Evolutionary conservation across 2,797 vertebrate species (phyloP).

Genomic region (Phyllotis vaccarum): DNA sequence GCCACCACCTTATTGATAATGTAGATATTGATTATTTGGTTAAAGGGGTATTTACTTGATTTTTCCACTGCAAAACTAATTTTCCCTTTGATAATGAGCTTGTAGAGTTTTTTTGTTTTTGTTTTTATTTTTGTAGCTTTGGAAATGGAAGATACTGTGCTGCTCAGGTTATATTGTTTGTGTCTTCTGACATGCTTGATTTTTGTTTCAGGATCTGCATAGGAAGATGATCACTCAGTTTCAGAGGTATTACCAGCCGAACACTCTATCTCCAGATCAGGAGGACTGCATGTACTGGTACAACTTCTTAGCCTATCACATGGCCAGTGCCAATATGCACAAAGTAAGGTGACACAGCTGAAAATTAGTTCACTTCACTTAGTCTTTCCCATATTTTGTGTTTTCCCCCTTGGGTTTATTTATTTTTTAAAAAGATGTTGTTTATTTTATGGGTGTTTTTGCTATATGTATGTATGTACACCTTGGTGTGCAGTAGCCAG

Average conservation of each 20-base stretch:
- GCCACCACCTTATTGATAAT: neutral
- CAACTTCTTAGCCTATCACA: conserved; percentile 94
- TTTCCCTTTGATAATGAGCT: conserved; percentile 31
- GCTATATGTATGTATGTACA: neutral
- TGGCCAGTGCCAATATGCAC: conserved; percentile 94
- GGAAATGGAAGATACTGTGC: conserved; percentile 10
- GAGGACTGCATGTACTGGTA: conserved; percentile 96
- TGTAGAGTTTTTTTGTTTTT: too few species aligned
- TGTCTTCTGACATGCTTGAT: conserved; percentile 65
- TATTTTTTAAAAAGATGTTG: neutral
- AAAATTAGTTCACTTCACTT: neutral
- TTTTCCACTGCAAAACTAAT: conserved; percentile 4
- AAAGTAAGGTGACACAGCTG: conserved; percentile 89
- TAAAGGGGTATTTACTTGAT: conserved; percentile 18
- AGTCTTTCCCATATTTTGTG: neutral
- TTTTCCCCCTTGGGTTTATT: neutral
- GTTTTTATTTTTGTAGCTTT: conserved; percentile 22
- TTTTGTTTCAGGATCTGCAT: conserved; percentile 91
- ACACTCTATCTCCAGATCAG: conserved; percentile 89
- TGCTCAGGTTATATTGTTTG: conserved; percentile 40
- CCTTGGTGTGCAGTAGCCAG: neutral
- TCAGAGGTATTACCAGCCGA: conserved; percentile 89
- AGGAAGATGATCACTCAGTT: conserved; percentile 94
- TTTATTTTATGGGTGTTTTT: neutral
- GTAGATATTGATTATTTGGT: neutral